A percentile compares a stretch with the other conserved stretches of the same genome.
Evolutionary conservation across 2,113 vertebrate species (phyloP).

Genomic region (Siniperca chuatsi): DNA sequence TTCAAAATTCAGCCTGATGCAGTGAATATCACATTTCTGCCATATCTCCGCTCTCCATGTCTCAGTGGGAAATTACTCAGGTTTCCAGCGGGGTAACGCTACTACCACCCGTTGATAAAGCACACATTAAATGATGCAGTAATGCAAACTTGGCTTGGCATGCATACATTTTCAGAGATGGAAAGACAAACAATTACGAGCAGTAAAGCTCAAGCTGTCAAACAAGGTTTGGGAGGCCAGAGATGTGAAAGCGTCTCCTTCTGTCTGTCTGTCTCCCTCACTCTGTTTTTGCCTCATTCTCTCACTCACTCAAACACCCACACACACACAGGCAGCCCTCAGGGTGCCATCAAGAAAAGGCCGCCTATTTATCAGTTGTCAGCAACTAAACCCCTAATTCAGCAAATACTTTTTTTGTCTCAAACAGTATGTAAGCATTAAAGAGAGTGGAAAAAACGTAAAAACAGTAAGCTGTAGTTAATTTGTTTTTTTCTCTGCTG

Average conservation of each 20-base stretch:
- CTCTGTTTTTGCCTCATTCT: conserved; percentile 40
- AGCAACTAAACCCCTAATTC: conserved; percentile 83
- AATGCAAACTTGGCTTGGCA: conserved; percentile 67
- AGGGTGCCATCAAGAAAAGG: conserved; percentile 80
- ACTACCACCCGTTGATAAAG: conserved; percentile 75
- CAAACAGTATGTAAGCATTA: conserved; percentile 61
- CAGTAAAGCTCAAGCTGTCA: conserved; percentile 75
- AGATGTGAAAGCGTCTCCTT: conserved; percentile 53
- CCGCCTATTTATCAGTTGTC: conserved; percentile 83
- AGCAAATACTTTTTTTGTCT: conserved; percentile 77
- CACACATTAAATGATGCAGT: conserved; percentile 74
- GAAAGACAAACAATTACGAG: conserved; percentile 77
- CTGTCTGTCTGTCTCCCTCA: conserved; percentile 26
- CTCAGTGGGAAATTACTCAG: conserved; percentile 70
- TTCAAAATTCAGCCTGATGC: conserved; percentile 59
- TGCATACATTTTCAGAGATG: conserved; percentile 56
- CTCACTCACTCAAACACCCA: conserved; percentile 36
- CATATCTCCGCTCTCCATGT: conserved; percentile 54
- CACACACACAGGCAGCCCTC: conserved; percentile 69
- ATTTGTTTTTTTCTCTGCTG: conserved; percentile 62
- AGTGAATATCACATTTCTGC: conserved; percentile 71
- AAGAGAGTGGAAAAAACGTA: conserved; percentile 37
- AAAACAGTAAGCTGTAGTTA: conserved; percentile 60
- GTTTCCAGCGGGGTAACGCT: conserved; percentile 58
- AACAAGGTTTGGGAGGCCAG: conserved; percentile 64